phyloP scores from a whole-genome alignment of 2,113 vertebrate species.

The Tupaia chinensis region DNA sequence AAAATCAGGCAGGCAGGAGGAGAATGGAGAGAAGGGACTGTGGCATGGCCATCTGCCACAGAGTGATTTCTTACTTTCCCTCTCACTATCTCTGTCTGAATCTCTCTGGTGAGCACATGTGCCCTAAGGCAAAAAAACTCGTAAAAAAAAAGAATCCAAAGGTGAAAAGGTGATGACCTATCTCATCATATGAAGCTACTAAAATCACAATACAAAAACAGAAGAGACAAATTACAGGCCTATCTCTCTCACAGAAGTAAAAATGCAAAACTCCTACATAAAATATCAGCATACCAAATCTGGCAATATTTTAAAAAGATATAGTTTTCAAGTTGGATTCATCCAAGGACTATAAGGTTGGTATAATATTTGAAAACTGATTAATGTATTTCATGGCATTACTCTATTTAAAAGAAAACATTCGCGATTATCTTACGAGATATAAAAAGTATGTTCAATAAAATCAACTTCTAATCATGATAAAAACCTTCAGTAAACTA shows the following conservation, averaged over 20 bases:
- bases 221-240: not conserved
- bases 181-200: not conserved
- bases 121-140: no score
- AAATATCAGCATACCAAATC: not conserved
- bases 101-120: no score
- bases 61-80: no score
- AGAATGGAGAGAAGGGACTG: no score
- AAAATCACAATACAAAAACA: not conserved
- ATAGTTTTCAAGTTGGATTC: not conserved
- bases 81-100: no score
- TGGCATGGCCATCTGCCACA: no score
- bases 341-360: not conserved
- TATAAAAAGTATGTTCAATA: not conserved
- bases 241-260: not conserved
- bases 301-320: no score
- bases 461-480: not conserved
- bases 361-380: not conserved
- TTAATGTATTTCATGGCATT: no score
- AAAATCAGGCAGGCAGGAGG: no score
- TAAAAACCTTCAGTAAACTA: not conserved
- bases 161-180: not conserved
- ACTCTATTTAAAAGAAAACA: not conserved
- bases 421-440: not conserved
- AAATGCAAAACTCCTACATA: not conserved
- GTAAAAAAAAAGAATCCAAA: not conserved